Conservation (phyloP, 1,140 invertebrate genomes). For the Fopius arisanus region DNA sequence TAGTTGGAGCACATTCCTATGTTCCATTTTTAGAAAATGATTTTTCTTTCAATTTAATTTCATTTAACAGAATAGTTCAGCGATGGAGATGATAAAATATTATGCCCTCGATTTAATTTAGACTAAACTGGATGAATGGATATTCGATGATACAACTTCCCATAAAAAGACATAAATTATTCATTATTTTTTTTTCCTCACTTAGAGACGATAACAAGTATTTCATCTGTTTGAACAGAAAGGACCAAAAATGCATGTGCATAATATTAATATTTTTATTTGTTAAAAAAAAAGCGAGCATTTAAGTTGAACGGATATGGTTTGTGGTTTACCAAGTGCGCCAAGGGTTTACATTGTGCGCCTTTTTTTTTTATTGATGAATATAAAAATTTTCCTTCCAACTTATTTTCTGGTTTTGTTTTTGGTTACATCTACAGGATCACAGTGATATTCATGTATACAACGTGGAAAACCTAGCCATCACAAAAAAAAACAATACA, state of each 20-base stretch:
- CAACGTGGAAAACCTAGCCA: conserved; percentile 40
- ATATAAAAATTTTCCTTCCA: conserved; percentile 37
- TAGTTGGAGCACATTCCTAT: conserved; percentile 31
- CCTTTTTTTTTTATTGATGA: neutral
- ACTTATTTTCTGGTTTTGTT: conserved; percentile 22
- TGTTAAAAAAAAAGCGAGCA: neutral
- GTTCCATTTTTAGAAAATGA: conserved; percentile 18
- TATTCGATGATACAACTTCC: conserved; percentile 17
- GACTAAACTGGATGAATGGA: neutral
- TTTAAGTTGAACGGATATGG: conserved; percentile 14
- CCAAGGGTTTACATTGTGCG: neutral
- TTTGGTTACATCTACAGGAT: conserved; percentile 46
- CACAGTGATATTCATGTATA: conserved; percentile 47
- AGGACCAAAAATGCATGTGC: conserved; percentile 13
- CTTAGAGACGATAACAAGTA: neutral
- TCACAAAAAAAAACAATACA: conserved; percentile 6
- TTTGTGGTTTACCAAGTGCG: neutral
- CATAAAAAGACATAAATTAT: conserved; percentile 34
- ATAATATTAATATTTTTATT: neutral
- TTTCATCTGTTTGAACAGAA: conserved; percentile 9
- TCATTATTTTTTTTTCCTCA: conserved; percentile 7
- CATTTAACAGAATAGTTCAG: conserved; percentile 15
- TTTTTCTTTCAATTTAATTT: conserved; percentile 8
- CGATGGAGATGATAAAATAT: too few relatives aligned
- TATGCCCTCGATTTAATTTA: too few relatives aligned